Percentiles rank a stretch among this genome's conserved stretches.
Conservation (phyloP, 2,113 vertebrate species). For the Sinocyclocheilus anshuiensis region DNA sequence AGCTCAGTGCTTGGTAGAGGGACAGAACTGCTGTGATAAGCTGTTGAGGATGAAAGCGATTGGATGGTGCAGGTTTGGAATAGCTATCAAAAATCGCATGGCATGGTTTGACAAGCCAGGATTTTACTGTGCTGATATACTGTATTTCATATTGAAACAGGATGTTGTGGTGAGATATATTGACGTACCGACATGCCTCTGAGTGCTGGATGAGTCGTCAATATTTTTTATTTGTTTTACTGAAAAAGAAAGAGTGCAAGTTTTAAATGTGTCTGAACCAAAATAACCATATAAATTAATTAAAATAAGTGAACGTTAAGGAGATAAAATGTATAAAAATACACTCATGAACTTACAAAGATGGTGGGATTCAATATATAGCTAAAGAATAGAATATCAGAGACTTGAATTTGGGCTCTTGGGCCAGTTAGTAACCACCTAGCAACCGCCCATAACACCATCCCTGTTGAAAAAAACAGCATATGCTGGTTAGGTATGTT, state of each 20-base stretch:
- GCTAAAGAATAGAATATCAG: too few relatives aligned
- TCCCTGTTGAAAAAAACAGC: too few relatives aligned
- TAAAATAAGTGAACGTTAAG: too few relatives aligned
- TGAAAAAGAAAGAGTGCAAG: background rate
- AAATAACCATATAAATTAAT: too few relatives aligned
- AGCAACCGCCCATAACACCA: too few relatives aligned
- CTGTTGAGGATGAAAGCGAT: background rate
- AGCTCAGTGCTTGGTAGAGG: background rate
- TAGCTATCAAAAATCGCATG: background rate
- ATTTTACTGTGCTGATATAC: background rate
- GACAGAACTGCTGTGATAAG: background rate
- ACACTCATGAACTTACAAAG: too few relatives aligned
- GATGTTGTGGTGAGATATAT: background rate
- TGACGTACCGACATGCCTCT: background rate
- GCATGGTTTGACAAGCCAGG: conserved; percentile 1
- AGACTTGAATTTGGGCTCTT: too few relatives aligned
- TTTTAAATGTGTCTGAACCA: background rate
- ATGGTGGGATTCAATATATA: too few relatives aligned
- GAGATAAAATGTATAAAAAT: too few relatives aligned
- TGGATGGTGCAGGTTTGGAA: background rate
- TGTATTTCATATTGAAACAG: background rate
- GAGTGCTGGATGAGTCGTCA: background rate
- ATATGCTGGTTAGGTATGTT: too few relatives aligned
- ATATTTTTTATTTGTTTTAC: background rate
- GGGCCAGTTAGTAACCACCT: too few relatives aligned